phyloP scores from a whole-genome alignment of 2,888 invertebrate species.

The Diaprepes abbreviatus region DNA sequence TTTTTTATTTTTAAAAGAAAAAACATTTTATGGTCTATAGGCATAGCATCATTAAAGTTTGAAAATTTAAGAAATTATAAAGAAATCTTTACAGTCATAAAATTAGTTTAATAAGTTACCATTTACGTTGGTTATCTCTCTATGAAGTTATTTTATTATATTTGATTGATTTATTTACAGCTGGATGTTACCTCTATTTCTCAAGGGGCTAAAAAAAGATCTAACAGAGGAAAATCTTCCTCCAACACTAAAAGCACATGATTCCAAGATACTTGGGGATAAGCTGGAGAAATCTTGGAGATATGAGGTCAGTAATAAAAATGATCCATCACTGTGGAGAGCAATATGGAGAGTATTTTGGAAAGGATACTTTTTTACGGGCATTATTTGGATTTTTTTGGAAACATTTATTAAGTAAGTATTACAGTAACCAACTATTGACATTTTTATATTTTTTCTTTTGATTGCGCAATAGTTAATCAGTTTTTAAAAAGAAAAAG shows the following conservation, averaged over 20 bases:
- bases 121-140: too few species aligned
- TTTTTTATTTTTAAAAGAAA: too few species aligned
- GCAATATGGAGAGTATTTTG: conserved; percentile 37
- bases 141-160: too few species aligned
- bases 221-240: conserved; percentile 25
- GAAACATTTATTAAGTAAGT: conserved; percentile 38
- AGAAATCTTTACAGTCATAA: too few species aligned
- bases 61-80: too few species aligned
- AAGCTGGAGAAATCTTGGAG: conserved; percentile 30
- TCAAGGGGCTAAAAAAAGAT: conserved; percentile 29
- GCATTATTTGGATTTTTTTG: conserved; percentile 24
- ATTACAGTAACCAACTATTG: too few species aligned
- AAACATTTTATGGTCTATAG: too few species aligned
- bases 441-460: too few species aligned
- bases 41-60: too few species aligned
- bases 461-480: too few species aligned
- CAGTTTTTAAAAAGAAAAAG: too few species aligned
- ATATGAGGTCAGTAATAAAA: conserved; percentile 16
- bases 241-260: conserved; percentile 31
- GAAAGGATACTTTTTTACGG: conserved; percentile 32
- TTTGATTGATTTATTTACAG: conserved; percentile 3
- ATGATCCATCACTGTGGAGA: conserved; percentile 32
- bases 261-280: conserved; percentile 17
- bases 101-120: too few species aligned
- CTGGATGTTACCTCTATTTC: conserved; percentile 30